Conservation (phyloP, 2,888 invertebrate genomes). For the Atethmia centrago region DNA sequence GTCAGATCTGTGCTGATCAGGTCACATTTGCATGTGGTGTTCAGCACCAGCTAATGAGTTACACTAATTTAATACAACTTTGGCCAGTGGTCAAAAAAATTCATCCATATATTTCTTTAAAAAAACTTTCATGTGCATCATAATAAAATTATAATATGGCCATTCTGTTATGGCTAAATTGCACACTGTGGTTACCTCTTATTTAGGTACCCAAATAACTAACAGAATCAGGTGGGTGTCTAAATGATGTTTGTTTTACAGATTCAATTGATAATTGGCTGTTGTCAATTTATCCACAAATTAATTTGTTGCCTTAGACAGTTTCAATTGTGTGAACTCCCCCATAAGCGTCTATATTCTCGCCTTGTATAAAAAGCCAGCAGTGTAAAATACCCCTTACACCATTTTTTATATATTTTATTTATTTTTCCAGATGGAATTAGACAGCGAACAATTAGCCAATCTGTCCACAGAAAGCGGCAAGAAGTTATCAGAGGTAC, state of each 20-base stretch:
- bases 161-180: background rate
- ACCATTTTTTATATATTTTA: background rate
- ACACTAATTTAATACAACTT: too few species aligned
- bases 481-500: constrained; percentile 94
- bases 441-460: constrained; percentile 93
- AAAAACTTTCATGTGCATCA: too few species aligned
- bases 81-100: background rate
- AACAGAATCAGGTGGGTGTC: background rate
- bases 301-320: background rate
- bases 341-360: background rate
- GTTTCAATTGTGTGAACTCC: background rate
- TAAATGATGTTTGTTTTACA: background rate
- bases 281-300: background rate
- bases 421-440: constrained; percentile 85
- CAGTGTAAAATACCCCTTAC: background rate
- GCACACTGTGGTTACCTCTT: background rate
- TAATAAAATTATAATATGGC: background rate
- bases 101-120: background rate
- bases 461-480: constrained; percentile 92
- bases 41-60: background rate
- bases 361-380: too few species aligned
- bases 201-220: background rate
- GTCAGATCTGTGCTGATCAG: background rate
- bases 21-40: background rate
- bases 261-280: background rate